Evolutionary conservation across 2,797 vertebrate genomes (phyloP).

Genomic region (Halcyon chelicuti): DNA sequence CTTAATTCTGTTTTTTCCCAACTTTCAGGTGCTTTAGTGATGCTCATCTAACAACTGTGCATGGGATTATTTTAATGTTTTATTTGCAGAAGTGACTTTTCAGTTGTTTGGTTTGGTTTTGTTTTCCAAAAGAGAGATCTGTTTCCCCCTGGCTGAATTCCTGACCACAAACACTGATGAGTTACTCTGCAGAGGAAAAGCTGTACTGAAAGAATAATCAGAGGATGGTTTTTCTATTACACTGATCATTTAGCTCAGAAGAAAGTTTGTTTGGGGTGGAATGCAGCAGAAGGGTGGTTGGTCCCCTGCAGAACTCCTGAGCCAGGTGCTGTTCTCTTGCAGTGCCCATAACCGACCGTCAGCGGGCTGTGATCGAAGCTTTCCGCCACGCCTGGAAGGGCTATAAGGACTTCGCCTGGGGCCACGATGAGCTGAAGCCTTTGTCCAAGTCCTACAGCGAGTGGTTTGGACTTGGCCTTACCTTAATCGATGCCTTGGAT

Average conservation of each 20-base stretch:
- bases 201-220: background rate
- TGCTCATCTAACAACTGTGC: background rate
- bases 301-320: background rate
- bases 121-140: background rate
- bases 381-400: constrained; percentile 94
- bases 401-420: constrained; percentile 92
- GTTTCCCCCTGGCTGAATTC: background rate
- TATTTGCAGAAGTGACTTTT: background rate
- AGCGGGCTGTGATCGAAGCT: constrained; percentile 85
- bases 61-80: background rate
- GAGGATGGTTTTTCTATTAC: background rate
- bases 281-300: background rate
- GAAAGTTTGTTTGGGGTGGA: background rate
- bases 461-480: constrained; percentile 96
- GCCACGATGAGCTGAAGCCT: constrained; percentile 93
- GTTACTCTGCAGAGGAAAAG: background rate
- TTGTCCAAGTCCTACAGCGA: constrained; percentile 90
- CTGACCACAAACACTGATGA: background rate
- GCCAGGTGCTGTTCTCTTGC: background rate
- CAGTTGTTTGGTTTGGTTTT: no score
- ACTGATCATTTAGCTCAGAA: background rate
- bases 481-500: constrained; percentile 91
- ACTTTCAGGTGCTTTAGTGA: background rate
- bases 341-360: constrained; percentile 72
- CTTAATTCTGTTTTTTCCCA: background rate